Evolutionary conservation across 2,797 vertebrate genomes (phyloP).

Genomic region (Streptopelia turtur): DNA sequence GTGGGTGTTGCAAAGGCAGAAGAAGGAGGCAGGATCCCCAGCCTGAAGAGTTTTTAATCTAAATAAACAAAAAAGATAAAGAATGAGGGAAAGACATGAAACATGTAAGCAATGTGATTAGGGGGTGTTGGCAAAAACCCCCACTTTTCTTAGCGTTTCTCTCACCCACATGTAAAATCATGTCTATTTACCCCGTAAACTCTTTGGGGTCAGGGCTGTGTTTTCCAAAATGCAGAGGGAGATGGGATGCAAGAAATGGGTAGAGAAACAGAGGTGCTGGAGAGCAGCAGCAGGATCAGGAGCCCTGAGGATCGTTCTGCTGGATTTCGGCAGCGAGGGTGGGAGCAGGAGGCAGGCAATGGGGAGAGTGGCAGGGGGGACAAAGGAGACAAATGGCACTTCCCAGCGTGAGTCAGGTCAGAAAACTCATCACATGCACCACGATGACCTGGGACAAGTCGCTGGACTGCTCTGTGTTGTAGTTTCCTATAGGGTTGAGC

Average conservation of each 20-base stretch:
- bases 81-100: conserved; percentile 9
- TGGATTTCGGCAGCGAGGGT: fast-evolving
- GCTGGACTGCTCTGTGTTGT: neutral
- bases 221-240: neutral
- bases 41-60: neutral
- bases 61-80: conserved; percentile 50
- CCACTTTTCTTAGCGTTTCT: neutral
- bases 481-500: neutral
- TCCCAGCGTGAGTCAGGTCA: neutral
- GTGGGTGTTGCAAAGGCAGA: conserved; percentile 32
- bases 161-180: neutral
- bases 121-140: neutral
- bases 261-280: neutral
- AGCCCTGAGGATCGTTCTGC: fast-evolving
- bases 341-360: neutral
- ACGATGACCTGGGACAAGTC: neutral
- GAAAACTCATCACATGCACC: neutral
- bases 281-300: neutral
- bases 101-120: neutral
- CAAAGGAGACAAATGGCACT: neutral
- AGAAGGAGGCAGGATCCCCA: neutral
- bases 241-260: neutral
- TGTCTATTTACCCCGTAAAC: neutral
- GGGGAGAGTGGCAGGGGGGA: neutral
- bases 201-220: neutral